Evolutionary conservation across 2,113 vertebrate species (phyloP).

Genomic region (Nyctibius bracteatus): DNA sequence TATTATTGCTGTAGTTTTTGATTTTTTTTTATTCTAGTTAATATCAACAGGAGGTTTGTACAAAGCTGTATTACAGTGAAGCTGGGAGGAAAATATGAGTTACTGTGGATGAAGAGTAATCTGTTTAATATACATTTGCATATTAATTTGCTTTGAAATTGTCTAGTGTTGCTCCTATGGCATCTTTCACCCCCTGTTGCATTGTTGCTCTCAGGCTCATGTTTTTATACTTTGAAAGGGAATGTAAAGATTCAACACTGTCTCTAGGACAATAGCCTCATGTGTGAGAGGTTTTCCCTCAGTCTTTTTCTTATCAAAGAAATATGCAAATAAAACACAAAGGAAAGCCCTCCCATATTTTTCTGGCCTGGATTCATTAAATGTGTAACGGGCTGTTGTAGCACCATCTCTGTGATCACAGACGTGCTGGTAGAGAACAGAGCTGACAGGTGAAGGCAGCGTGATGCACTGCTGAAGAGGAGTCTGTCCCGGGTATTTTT

Average conservation of each 20-base stretch:
- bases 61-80: neutral
- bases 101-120: neutral
- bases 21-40: neutral
- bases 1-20: neutral
- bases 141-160: neutral
- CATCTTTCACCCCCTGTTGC: neutral
- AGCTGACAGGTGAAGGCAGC: constrained; percentile 34
- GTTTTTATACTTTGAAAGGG: neutral
- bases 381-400: neutral
- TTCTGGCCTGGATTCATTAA: neutral
- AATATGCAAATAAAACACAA: constrained; percentile 30
- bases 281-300: neutral
- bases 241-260: neutral
- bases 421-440: neutral
- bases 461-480: neutral
- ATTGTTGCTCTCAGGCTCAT: neutral
- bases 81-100: neutral
- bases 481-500: neutral
- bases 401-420: constrained; percentile 32
- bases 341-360: neutral
- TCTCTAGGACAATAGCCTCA: neutral
- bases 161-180: neutral
- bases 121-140: neutral
- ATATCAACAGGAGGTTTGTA: neutral
- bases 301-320: constrained; percentile 31